phyloP scores from a whole-genome alignment of 2,113 vertebrate genomes.

The Burhinus oedicnemus region DNA sequence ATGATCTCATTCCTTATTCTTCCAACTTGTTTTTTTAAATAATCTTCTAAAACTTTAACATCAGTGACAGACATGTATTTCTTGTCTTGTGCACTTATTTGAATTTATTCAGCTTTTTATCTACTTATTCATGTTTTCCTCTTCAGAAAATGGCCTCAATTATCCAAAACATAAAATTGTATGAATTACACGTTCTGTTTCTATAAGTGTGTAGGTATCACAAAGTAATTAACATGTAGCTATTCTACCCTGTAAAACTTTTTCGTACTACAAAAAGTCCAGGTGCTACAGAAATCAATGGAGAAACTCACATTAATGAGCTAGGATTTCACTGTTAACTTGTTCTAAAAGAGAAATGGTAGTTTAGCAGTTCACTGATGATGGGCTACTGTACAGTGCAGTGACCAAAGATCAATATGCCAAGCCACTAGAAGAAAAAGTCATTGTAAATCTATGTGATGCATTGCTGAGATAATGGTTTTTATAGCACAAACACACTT shows the following conservation, averaged over 20 bases:
- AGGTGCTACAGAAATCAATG: background rate
- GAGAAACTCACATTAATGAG: background rate
- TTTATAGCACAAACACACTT: background rate
- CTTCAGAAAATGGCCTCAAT: slow-evolving; percentile 60
- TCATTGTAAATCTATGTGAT: background rate
- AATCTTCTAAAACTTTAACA: background rate
- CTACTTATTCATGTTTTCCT: slow-evolving; percentile 58
- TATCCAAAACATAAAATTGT: slow-evolving; percentile 6
- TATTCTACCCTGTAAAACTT: background rate
- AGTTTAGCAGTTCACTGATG: background rate
- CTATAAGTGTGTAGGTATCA: slow-evolving; percentile 10
- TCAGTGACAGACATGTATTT: background rate
- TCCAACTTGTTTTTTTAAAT: background rate
- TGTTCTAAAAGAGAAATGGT: slow-evolving; percentile 1
- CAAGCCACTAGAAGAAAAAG: background rate
- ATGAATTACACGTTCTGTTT: slow-evolving; percentile 37
- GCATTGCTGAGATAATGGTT: background rate
- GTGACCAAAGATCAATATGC: background rate
- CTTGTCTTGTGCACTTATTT: background rate
- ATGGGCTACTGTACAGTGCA: background rate
- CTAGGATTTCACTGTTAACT: background rate
- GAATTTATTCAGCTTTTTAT: slow-evolving; percentile 60
- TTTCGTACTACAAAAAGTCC: background rate
- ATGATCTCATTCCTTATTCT: slow-evolving; percentile 9
- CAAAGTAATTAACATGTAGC: slow-evolving; percentile 19